These are phyloP conservation scores for Synanceia verrucosa DNA, from an alignment of 2,797 vertebrate genomes.

Conservation along the genomic window DNA sequence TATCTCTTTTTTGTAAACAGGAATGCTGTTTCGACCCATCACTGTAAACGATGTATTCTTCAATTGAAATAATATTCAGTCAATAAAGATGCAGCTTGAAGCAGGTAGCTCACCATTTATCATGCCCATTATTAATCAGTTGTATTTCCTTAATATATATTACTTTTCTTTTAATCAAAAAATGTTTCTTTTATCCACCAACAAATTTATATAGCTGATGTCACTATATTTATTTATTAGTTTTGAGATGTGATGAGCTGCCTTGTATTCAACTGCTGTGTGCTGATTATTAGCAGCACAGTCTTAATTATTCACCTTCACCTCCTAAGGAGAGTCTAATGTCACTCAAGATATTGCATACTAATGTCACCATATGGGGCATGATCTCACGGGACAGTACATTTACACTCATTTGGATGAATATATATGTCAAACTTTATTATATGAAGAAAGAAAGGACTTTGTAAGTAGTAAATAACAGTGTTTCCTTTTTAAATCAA, in stretches of 20 bases:
- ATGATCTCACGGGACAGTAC: background rate
- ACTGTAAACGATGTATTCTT: background rate
- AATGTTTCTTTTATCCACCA: background rate
- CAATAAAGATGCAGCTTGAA: background rate
- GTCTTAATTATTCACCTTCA: background rate
- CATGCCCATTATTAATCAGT: background rate
- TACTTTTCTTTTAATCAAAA: background rate
- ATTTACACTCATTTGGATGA: background rate
- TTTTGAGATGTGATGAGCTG: background rate
- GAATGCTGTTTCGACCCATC: background rate
- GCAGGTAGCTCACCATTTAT: background rate
- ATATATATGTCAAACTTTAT: background rate
- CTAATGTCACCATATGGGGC: background rate
- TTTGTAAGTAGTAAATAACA: background rate
- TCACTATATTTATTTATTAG: background rate
- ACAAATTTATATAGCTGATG: background rate
- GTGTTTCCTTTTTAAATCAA: background rate
- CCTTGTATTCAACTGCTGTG: background rate
- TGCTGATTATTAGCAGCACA: background rate
- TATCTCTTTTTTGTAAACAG: background rate
- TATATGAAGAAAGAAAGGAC: background rate
- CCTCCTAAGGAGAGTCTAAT: background rate
- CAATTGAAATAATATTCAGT: background rate
- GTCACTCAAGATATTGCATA: background rate
- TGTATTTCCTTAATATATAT: background rate